A percentile compares a stretch with the other conserved stretches of the same genome.
Evolutionary conservation across 2,888 invertebrate genomes (phyloP).

Genomic region (Rhopalosiphum nymphaeae): DNA sequence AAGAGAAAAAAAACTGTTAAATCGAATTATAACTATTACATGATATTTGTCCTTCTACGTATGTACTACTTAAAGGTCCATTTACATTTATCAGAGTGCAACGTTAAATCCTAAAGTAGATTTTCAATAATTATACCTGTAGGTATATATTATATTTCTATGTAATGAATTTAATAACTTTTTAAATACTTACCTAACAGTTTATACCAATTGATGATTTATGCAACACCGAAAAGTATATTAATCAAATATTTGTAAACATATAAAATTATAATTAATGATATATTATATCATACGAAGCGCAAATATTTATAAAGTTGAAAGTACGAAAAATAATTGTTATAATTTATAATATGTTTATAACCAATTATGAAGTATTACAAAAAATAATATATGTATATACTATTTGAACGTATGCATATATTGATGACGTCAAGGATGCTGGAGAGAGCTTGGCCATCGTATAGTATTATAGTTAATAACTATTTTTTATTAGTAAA

Average conservation of each 20-base stretch:
- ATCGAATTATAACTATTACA: background rate
- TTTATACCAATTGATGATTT: background rate
- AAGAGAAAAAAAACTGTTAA: background rate
- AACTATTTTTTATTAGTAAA: background rate
- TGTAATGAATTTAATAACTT: background rate
- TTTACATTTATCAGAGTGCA: background rate
- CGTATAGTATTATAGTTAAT: background rate
- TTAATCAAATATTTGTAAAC: background rate
- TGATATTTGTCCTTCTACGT: conserved; percentile 25
- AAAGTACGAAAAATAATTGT: background rate
- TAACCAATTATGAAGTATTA: background rate
- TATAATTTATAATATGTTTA: too few species aligned
- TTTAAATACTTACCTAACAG: background rate
- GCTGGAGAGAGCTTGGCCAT: background rate
- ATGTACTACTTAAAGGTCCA: background rate
- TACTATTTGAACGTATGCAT: background rate
- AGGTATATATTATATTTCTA: background rate
- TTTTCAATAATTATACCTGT: background rate
- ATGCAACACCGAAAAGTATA: background rate
- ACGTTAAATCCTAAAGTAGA: background rate
- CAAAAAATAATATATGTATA: background rate
- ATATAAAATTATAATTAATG: background rate
- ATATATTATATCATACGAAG: background rate
- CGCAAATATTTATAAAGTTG: background rate
- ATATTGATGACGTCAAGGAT: background rate